Base-by-base conservation (phyloP, 2,888 invertebrate genomes). In the Ophioninae sp. region DNA sequence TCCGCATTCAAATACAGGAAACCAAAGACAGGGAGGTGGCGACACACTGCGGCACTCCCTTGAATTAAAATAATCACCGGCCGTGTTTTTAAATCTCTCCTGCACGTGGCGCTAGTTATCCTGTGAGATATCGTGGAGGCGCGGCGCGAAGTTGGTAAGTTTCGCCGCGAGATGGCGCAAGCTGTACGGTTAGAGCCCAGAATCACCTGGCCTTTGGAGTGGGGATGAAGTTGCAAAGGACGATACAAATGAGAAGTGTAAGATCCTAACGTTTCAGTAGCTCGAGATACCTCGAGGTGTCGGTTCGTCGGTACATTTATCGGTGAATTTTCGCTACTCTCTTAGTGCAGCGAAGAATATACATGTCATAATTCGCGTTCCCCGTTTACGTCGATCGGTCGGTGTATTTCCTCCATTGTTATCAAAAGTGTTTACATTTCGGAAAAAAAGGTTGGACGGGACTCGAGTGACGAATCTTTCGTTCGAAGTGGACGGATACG, bases 221-320 rank as follows among this genome's bases (percentile, higher is more conserved):
- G 58, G 58, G 58, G 39, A 71, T 10, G 51, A 58, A 71, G 71
- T n/a, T 56, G 23, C 64, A 20, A 73, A 44, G 51, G 51, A 51
- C 51, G 13, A 51, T 51, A 63, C 65, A 65, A 22, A 69, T 78
- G 20, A 44, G 56, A 69, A 58, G 6, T 13, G 17, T 51, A 51
- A 39, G 71, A 58, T 7, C 6, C 10, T 23, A 56, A 41, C 71
- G 75, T 30, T 65, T 59, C 81, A 81, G 82, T 82, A 75, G 58
- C 79, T 82, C 82, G 79, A 82, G 79, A 44, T 20, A 79, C 71
- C 58, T 82, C 82, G 82, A 79, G 79, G 58, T 23, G 39, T 51
- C 75, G 37, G 75, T 44, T 79, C n/a, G 75, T 44, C 17, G 44
- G 30, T n/a, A 1, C 1, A 13, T 67, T 5, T 51, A 51, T 20